A percentile compares a stretch with the other conserved stretches of the same genome.
Evolutionary conservation across 2,888 invertebrate species (phyloP).

Genomic region (Boloria selene): DNA sequence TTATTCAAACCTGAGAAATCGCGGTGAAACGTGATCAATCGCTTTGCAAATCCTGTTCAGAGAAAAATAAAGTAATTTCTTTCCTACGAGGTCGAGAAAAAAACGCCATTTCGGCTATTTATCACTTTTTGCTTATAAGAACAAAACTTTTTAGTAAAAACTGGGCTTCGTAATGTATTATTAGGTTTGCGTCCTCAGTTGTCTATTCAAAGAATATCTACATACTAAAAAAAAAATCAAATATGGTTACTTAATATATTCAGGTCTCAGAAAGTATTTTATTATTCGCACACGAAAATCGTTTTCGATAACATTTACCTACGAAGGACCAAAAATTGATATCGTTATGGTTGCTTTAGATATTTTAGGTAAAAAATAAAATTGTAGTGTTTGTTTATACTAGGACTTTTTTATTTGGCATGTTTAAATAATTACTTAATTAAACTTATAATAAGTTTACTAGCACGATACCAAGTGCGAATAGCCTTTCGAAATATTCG

Average conservation of each 20-base stretch:
- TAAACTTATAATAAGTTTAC: background rate
- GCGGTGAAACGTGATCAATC: constrained; percentile 34
- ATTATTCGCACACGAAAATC: too few species aligned
- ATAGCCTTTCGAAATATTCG: too few species aligned
- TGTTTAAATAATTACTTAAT: too few species aligned
- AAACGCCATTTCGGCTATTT: constrained; percentile 28
- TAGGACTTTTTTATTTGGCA: too few species aligned
- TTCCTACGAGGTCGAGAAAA: constrained; percentile 30
- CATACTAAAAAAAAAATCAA: background rate
- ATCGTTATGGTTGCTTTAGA: too few species aligned
- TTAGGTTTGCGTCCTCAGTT: background rate
- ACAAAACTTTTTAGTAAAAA: constrained; percentile 7
- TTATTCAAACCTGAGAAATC: constrained; percentile 26
- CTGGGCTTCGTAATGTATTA: constrained; percentile 5
- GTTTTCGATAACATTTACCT: too few species aligned
- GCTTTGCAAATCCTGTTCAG: constrained; percentile 25
- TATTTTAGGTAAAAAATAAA: too few species aligned
- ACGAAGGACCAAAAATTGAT: too few species aligned
- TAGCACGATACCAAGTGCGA: too few species aligned
- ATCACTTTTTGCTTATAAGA: constrained; percentile 29
- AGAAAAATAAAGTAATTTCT: constrained; percentile 34
- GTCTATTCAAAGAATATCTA: background rate
- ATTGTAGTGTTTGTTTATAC: too few species aligned
- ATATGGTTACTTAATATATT: too few species aligned
- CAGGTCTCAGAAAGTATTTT: too few species aligned